Conservation (phyloP, 1,140 invertebrate species). For the Bombus soroeensis region DNA sequence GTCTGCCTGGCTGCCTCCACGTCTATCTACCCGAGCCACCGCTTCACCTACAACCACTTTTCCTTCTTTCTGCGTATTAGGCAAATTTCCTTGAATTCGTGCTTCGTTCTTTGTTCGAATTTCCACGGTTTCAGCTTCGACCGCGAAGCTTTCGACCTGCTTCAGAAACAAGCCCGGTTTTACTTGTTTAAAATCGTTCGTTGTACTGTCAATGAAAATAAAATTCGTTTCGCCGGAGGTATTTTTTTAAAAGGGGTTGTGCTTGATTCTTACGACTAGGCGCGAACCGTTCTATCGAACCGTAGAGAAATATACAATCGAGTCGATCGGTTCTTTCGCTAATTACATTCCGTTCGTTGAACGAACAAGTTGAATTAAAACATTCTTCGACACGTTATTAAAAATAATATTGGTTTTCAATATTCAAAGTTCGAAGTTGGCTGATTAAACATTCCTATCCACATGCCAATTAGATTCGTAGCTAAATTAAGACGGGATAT, state of each 20-base stretch:
- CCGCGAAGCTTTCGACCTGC: background rate
- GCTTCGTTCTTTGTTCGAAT: background rate
- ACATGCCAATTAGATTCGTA: background rate
- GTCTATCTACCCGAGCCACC: conserved; percentile 17
- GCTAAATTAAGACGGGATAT: background rate
- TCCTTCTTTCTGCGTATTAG: conserved; percentile 70
- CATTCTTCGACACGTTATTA: background rate
- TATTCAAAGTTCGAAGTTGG: no score
- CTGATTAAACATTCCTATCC: background rate
- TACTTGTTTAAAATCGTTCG: background rate
- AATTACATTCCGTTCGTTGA: background rate
- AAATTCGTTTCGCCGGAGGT: background rate
- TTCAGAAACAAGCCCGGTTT: background rate
- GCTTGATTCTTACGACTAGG: background rate
- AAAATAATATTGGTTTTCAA: conserved; percentile 1
- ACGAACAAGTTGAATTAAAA: background rate
- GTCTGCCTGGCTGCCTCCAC: background rate
- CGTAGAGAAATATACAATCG: background rate
- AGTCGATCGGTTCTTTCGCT: no score
- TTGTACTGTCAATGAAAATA: background rate
- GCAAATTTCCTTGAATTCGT: conserved; percentile 62
- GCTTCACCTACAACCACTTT: conserved; percentile 51
- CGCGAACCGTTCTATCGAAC: no score
- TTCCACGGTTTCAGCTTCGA: background rate
- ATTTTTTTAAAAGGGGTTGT: background rate